phyloP scores from a whole-genome alignment of 2,888 invertebrate species.

The Chorisops tibialis region DNA sequence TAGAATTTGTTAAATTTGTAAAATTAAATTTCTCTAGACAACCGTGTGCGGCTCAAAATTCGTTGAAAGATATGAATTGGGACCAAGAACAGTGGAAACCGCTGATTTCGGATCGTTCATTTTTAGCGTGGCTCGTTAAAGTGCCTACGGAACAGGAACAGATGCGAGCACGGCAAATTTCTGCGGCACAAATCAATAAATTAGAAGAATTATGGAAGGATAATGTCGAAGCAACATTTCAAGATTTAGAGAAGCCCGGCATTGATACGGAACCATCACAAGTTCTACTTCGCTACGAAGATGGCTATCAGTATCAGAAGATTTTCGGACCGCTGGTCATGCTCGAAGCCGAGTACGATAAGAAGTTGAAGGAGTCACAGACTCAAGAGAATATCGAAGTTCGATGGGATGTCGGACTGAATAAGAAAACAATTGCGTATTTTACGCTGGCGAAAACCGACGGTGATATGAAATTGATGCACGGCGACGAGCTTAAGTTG shows the following conservation, averaged over 20 bases:
- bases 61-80: slow-evolving; percentile 98
- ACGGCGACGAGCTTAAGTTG: slow-evolving; percentile 93
- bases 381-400: slow-evolving; percentile 98
- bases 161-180: slow-evolving; percentile 91
- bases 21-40: slow-evolving; percentile 55
- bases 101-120: slow-evolving; percentile 91
- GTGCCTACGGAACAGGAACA: slow-evolving; percentile 98
- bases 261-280: slow-evolving; percentile 98
- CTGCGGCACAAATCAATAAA: slow-evolving; percentile 95
- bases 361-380: slow-evolving; percentile 94
- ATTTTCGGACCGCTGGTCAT: slow-evolving; percentile 96
- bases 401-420: slow-evolving; percentile 97
- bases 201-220: slow-evolving; percentile 99
- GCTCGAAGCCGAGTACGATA: slow-evolving; percentile 97
- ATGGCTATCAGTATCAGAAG: slow-evolving; percentile 98
- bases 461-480: slow-evolving; percentile 98
- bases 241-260: slow-evolving; percentile 96
- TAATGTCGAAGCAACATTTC: slow-evolving; percentile 95
- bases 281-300: slow-evolving; percentile 75
- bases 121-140: slow-evolving; percentile 95
- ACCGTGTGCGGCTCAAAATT: slow-evolving; percentile 96
- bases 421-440: slow-evolving; percentile 96
- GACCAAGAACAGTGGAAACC: slow-evolving; percentile 99
- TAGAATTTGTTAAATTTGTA: neutral
- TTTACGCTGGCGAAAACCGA: slow-evolving; percentile 97